Conservation (phyloP, 2,797 vertebrate genomes). For the Tapirus indicus region DNA sequence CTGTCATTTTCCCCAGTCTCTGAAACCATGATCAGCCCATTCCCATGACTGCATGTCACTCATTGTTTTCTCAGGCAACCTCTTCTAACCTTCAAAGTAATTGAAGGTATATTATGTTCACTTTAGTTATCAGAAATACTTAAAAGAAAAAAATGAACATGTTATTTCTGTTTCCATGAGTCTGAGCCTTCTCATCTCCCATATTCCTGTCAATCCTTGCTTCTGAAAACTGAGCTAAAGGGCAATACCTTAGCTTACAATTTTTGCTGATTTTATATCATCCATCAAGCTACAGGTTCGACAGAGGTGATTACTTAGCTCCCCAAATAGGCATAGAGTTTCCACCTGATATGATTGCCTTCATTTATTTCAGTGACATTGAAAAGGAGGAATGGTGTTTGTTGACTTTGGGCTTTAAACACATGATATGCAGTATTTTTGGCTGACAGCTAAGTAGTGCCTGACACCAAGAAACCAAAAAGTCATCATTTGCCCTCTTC, state of each 20-base stretch:
- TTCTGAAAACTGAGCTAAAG: conserved; percentile 61
- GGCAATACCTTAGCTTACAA: background rate
- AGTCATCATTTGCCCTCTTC: background rate
- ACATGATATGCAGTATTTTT: conserved; percentile 47
- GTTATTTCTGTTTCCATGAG: background rate
- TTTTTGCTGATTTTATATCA: conserved; percentile 58
- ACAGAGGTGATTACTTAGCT: conserved; percentile 61
- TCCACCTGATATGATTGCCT: conserved; percentile 52
- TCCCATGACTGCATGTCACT: background rate
- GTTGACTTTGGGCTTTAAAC: conserved; percentile 56
- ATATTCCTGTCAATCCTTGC: conserved; percentile 43
- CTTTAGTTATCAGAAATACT: conserved; percentile 29
- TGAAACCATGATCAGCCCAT: conserved; percentile 8
- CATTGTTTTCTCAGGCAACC: background rate
- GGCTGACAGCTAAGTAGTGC: background rate
- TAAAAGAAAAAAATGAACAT: background rate
- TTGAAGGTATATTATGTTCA: conserved; percentile 2
- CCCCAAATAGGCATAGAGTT: conserved; percentile 50
- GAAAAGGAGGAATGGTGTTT: conserved; percentile 43
- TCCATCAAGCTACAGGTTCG: conserved; percentile 11
- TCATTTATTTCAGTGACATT: conserved; percentile 70
- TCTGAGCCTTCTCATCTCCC: background rate
- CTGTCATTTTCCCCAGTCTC: background rate
- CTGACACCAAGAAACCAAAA: background rate
- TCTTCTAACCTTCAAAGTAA: conserved; percentile 40